These are phyloP conservation scores for Pristionchus fissidentatus DNA, from an alignment of 2,888 invertebrate species.

Conservation along the genomic window DNA sequence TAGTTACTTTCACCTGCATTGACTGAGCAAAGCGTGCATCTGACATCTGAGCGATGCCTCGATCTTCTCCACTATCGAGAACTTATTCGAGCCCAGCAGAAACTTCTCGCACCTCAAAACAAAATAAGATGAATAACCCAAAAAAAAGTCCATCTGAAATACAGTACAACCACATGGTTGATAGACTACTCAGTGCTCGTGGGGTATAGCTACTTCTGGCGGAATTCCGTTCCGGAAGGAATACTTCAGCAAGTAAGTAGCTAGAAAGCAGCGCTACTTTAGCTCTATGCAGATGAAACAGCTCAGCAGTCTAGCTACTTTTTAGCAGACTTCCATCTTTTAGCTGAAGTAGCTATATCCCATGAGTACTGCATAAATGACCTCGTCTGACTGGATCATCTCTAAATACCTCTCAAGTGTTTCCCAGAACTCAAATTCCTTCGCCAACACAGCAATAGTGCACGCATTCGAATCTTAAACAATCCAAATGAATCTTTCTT, in stretches of 20 bases:
- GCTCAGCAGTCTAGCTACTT: too few relatives aligned
- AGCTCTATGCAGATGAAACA: too few relatives aligned
- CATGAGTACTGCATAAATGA: too few relatives aligned
- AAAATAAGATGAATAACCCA: neutral
- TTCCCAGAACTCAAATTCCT: constrained; percentile 21
- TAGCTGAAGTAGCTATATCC: too few relatives aligned
- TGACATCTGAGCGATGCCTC: neutral
- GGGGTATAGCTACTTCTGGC: too few relatives aligned
- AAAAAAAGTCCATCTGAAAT: neutral
- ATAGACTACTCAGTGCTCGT: too few relatives aligned
- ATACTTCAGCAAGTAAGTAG: too few relatives aligned
- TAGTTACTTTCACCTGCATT: neutral
- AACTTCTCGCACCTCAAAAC: neutral
- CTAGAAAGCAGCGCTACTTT: too few relatives aligned
- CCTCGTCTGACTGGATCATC: neutral
- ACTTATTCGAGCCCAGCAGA: neutral
- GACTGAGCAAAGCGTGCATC: neutral
- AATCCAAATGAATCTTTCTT: too few relatives aligned
- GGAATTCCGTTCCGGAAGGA: too few relatives aligned
- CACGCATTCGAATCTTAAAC: constrained; percentile 11
- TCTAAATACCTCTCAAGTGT: constrained; percentile 4
- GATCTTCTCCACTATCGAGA: constrained; percentile 2
- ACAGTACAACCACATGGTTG: too few relatives aligned
- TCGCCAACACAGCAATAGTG: neutral
- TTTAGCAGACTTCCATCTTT: too few relatives aligned